A percentile compares a stretch with the other conserved stretches of the same genome.
Conservation (phyloP, 2,113 vertebrate species). For the Anas platyrhynchos region DNA sequence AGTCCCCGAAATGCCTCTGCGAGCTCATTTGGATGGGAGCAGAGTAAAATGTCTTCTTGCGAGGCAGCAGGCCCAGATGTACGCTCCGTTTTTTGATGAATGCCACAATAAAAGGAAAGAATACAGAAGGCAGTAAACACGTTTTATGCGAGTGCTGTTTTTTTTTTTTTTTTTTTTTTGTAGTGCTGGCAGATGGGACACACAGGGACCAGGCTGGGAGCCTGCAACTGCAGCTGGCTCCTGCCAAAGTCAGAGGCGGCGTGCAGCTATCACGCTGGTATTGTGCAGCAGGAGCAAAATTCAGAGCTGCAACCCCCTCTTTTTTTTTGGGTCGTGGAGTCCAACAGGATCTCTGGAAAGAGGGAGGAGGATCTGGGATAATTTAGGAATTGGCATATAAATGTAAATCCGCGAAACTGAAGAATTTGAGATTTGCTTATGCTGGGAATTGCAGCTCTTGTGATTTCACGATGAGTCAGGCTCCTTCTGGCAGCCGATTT, state of each 20-base stretch:
- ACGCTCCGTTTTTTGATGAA: background rate
- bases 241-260: background rate
- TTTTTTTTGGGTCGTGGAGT: background rate
- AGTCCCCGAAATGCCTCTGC: accelerated
- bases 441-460: background rate
- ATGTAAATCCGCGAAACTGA: background rate
- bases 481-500: conserved; percentile 10
- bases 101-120: background rate
- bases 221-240: background rate
- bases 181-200: background rate
- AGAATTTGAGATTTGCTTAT: background rate
- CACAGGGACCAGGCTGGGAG: background rate
- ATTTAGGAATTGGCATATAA: background rate
- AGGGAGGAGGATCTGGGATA: background rate
- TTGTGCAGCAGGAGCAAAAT: background rate
- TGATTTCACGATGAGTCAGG: conserved; percentile 11
- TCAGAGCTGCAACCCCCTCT: background rate
- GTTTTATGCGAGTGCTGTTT: background rate
- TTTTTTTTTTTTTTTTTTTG: background rate
- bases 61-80: background rate
- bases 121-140: background rate
- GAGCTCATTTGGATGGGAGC: background rate
- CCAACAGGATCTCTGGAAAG: background rate
- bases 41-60: background rate
- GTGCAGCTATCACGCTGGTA: background rate